Base-by-base conservation (phyloP, 2,113 vertebrate species). In the Carassius carassius region DNA sequence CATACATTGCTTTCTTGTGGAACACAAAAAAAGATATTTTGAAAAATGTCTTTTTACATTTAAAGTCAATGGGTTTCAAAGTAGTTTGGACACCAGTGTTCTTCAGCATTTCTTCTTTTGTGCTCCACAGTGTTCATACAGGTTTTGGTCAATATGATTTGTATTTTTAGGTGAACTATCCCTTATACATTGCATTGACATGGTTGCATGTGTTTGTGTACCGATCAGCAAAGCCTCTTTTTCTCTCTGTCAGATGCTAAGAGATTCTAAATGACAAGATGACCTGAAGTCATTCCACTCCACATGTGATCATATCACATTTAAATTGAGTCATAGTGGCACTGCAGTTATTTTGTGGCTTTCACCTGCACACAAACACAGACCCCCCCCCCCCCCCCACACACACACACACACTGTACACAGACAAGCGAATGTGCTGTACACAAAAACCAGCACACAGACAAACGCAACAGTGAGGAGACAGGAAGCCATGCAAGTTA, bases 401-500 rank as follows among this genome's bases (percentile, higher is more conserved):
- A 51, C 47, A 49, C 47, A 54, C 51, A 17, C 51, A 54, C 51
- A 54, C 5, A 16, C 4, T 75, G 5, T 6, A 25, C 44, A 56
- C 14, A 78, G 37, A 62, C 32, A 78, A 78, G 16, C 29, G 5
- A n/a, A 37, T 49, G 51, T 21, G 47, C 60, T 14, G 23, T 5
- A 70, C 63, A 72, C 63, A 72, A 51, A 82, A 72, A 72, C 65
- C 72, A 58, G 17, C 7, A 0, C 17, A 25, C 47, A 41, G 67
- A 51, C 62, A 32, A n/a, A 49, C 0, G 16, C 21, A 82, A 54
- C 80, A 82, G 29, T 23, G 32, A 72, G 51, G 47, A 51, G 32
- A 37, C 80, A 72, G 80, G 80, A 82, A 82, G 80, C 47, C 21
- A 4, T 23, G 79, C 35, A 63, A 81, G 80, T 56, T 82, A 82